These are phyloP conservation scores for Rhagium mordax DNA, from an alignment of 2,888 invertebrate genomes.

Conservation along the genomic window DNA sequence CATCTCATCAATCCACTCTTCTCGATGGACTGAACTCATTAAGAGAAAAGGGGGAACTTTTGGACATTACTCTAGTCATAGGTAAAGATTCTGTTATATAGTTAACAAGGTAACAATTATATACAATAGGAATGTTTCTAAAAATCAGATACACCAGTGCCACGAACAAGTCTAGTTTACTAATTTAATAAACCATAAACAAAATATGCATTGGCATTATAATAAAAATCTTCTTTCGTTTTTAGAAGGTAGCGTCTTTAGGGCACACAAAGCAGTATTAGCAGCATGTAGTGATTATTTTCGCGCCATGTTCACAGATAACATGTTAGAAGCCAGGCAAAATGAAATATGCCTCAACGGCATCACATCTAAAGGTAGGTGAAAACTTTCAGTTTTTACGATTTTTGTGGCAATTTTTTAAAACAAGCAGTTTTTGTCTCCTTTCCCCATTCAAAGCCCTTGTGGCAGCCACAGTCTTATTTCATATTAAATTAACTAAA, in stretches of 20 bases:
- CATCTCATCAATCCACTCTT: slow-evolving; percentile 73
- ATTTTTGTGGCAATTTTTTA: too few species aligned
- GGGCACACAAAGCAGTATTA: slow-evolving; percentile 80
- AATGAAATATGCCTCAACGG: slow-evolving; percentile 78
- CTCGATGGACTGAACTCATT: slow-evolving; percentile 77
- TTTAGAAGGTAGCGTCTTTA: slow-evolving; percentile 73
- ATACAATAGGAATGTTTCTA: too few species aligned
- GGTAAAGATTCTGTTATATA: slow-evolving; percentile 59
- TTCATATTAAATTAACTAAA: too few species aligned
- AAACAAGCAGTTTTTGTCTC: too few species aligned
- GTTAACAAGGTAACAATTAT: too few species aligned
- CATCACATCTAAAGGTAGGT: slow-evolving; percentile 74
- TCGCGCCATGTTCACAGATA: slow-evolving; percentile 83
- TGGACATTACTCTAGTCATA: slow-evolving; percentile 80
- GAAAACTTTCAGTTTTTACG: too few species aligned
- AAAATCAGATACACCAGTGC: too few species aligned
- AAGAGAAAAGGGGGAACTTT: slow-evolving; percentile 74
- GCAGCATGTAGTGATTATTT: slow-evolving; percentile 84
- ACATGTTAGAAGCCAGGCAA: slow-evolving; percentile 78
- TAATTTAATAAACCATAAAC: not conserved
- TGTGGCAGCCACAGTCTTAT: too few species aligned
- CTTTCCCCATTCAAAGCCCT: too few species aligned
- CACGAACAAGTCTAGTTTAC: too few species aligned
- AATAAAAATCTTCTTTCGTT: too few species aligned
- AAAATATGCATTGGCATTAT: not conserved